Percentiles rank a stretch among this genome's conserved stretches.
Evolutionary conservation across 2,113 vertebrate genomes (phyloP).

Genomic region (Carettochelys insculpta): DNA sequence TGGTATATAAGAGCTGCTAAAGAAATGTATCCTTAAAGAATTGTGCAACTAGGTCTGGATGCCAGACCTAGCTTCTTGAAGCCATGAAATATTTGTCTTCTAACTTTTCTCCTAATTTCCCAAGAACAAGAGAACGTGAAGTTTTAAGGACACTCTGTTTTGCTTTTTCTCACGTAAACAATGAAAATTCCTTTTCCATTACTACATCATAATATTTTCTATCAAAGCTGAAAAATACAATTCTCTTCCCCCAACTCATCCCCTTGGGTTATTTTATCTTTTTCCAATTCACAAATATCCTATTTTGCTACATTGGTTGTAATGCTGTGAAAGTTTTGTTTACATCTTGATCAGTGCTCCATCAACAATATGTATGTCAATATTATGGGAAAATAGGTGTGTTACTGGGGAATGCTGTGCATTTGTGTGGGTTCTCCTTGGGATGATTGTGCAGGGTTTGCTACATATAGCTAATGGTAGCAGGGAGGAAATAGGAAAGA

Average conservation of each 20-base stretch:
- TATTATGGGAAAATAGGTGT: fast-evolving
- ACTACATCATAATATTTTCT: not conserved
- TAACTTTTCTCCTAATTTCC: slow-evolving; percentile 46
- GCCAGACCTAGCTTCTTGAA: not conserved
- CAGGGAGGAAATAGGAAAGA: not conserved
- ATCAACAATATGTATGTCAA: not conserved
- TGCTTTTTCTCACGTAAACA: not conserved
- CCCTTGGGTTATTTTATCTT: not conserved
- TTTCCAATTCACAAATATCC: not conserved
- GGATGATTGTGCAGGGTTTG: not conserved
- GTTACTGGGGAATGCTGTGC: not conserved
- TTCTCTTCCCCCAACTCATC: no score
- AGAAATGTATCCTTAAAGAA: fast-evolving
- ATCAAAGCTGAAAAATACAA: not conserved
- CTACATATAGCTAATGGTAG: not conserved
- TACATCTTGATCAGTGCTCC: fast-evolving
- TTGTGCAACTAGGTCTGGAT: not conserved
- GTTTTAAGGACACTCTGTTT: not conserved
- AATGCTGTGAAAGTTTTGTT: fast-evolving
- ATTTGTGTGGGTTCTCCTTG: not conserved
- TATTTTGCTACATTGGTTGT: not conserved
- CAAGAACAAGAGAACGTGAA: not conserved
- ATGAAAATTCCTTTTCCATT: no score
- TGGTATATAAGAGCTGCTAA: fast-evolving
- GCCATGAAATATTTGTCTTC: fast-evolving